Conservation (phyloP, 2,797 vertebrate species). For the Manis crassicaudata region DNA sequence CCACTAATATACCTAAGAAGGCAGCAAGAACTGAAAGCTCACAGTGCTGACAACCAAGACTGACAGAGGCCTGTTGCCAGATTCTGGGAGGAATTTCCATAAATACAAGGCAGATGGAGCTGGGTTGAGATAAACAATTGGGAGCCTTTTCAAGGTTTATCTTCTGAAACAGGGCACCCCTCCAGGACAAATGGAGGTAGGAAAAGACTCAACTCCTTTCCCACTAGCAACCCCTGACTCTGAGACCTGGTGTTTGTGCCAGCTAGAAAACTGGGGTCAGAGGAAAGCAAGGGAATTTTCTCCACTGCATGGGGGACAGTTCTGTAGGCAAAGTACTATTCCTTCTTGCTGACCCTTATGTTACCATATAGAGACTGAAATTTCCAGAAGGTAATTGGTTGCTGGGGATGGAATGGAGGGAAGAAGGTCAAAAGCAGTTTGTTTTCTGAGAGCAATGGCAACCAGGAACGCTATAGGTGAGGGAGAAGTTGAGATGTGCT, state of each 20-base stretch:
- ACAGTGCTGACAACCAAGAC: conserved; percentile 44
- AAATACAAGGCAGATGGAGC: conserved; percentile 66
- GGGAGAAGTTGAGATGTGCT: neutral
- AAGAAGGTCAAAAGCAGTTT: neutral
- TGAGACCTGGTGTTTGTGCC: neutral
- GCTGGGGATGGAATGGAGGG: neutral
- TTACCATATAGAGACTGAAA: neutral
- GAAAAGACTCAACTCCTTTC: neutral
- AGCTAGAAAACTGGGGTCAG: neutral
- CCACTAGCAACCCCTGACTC: neutral
- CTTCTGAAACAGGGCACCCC: conserved; percentile 20
- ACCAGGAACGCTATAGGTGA: neutral
- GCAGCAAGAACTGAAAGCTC: conserved; percentile 45
- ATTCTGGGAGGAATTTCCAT: conserved; percentile 68
- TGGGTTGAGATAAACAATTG: conserved; percentile 59
- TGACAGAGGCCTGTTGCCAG: conserved; percentile 56
- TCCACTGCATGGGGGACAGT: too few relatives aligned
- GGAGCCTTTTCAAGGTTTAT: conserved; percentile 56
- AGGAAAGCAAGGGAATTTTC: neutral
- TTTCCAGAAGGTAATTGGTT: neutral
- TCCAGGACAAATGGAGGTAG: neutral
- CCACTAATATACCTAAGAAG: conserved; percentile 43
- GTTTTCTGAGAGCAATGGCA: neutral
- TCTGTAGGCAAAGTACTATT: neutral
- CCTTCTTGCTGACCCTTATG: neutral